Evolutionary conservation across 2,797 vertebrate genomes (phyloP), one percentile per base, ranked within the genome.

Genomic region (Enteromius thamalakanensis): DNA sequence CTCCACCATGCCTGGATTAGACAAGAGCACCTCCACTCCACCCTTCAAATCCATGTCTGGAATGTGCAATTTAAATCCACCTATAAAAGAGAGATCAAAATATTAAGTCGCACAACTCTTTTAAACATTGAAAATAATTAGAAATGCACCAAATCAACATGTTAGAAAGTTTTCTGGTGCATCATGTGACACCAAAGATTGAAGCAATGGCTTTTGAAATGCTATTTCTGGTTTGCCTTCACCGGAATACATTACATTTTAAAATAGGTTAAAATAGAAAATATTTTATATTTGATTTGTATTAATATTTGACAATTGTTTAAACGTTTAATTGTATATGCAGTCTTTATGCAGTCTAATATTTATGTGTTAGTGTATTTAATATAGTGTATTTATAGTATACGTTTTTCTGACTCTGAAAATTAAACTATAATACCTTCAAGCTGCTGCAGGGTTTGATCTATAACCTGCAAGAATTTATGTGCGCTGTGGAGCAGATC

Each of bases 51-150:
- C 95, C 32, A 97, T 5, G 47, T 93, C 84, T 1, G 98, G 97
- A 87, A 98, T 95, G 21, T 96, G 90, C 53, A 99, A 89, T 72
- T 91, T 94, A 86, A 94, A 92, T 81, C 94, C 91, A 78, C 92
- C 97, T 98, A 53, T n/a, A 71, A 86, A 70, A 60, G 76, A 78
- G 14, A 60, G 4, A 76, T 26, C 3, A 42, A 60, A 55, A 17
- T 34, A 1, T 32, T 34, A 42, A 60, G 8, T 1, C 15, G 60
- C 6, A 17, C 37, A 26, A 21, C 29, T 11, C 3, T 37, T 32
- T 74, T 76, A 4, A 65, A 64, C 26, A 49, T 10, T 58, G 32
- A 58, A 40, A 23, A 58, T 11, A 76, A 76, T 19, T 37, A 17
- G 4, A 42, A 40, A 37, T 75, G 3, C 12, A 42, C 53, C 12